phyloP scores from a whole-genome alignment of 2,797 vertebrate genomes.

The Acrocephalus scirpaceus region DNA sequence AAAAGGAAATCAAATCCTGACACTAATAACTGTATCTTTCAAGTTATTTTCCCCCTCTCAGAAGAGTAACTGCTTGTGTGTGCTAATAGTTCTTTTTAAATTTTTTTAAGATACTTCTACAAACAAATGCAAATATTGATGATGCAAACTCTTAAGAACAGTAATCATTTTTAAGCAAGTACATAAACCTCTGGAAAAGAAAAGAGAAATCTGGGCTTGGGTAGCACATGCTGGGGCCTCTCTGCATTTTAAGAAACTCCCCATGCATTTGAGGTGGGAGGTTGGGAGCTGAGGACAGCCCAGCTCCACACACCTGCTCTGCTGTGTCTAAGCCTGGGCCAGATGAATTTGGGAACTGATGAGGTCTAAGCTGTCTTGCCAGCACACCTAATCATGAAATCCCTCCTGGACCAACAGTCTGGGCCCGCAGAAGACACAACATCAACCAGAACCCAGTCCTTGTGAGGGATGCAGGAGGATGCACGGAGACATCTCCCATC shows the following conservation, averaged over 20 bases:
- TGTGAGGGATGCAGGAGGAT: background rate
- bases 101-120: background rate
- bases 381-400: background rate
- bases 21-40: constrained; percentile 42
- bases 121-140: constrained; percentile 28
- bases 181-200: background rate
- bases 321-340: background rate
- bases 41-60: background rate
- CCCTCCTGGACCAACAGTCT: background rate
- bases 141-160: background rate
- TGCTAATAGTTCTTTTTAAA: background rate
- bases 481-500: background rate
- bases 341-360: background rate
- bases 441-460: fast-evolving
- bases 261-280: fast-evolving
- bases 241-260: background rate
- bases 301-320: background rate
- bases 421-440: background rate
- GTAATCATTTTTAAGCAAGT: background rate
- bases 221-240: background rate
- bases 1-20: constrained; percentile 41
- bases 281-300: background rate
- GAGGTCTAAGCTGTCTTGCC: background rate
- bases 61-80: background rate
- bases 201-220: background rate